Evolutionary conservation across 2,888 invertebrate genomes (phyloP).

Genomic region (Herminia tarsipennalis): DNA sequence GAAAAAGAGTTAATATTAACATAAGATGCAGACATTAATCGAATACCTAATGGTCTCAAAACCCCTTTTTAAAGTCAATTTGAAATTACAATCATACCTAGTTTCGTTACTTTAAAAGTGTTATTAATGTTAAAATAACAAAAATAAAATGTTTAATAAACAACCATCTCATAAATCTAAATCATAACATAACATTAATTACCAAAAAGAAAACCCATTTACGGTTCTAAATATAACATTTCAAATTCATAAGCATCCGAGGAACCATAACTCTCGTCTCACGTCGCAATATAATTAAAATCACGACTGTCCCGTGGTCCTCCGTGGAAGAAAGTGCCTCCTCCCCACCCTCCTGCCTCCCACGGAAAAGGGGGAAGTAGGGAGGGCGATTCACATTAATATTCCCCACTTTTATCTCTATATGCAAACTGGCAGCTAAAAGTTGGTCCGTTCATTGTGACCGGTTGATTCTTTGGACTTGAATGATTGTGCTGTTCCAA

Average conservation of each 20-base stretch:
- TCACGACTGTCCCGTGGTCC: constrained; percentile 83
- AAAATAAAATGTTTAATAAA: not conserved
- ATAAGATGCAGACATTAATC: too few relatives aligned
- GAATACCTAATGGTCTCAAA: too few relatives aligned
- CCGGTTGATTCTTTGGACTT: constrained; percentile 78
- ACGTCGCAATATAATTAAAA: constrained; percentile 84
- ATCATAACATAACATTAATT: constrained; percentile 17
- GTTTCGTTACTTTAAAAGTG: too few relatives aligned
- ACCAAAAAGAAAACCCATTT: constrained; percentile 25
- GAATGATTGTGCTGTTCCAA: constrained; percentile 84
- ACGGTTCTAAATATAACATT: constrained; percentile 41
- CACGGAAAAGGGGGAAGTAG: constrained; percentile 46
- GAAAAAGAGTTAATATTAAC: too few relatives aligned
- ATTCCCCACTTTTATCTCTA: constrained; percentile 86
- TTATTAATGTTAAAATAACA: too few relatives aligned
- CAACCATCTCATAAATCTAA: constrained; percentile 8
- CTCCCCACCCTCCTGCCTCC: constrained; percentile 43
- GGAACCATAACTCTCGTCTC: constrained; percentile 75
- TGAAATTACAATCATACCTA: too few relatives aligned
- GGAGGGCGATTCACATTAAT: constrained; percentile 82
- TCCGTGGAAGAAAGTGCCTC: constrained; percentile 75
- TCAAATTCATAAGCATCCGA: constrained; percentile 60
- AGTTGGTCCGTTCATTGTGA: constrained; percentile 83
- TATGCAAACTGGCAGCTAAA: constrained; percentile 85
- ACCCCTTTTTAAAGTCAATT: too few relatives aligned